Conservation (phyloP, 2,113 vertebrate species). For the Paradoxurus hermaphroditus region DNA sequence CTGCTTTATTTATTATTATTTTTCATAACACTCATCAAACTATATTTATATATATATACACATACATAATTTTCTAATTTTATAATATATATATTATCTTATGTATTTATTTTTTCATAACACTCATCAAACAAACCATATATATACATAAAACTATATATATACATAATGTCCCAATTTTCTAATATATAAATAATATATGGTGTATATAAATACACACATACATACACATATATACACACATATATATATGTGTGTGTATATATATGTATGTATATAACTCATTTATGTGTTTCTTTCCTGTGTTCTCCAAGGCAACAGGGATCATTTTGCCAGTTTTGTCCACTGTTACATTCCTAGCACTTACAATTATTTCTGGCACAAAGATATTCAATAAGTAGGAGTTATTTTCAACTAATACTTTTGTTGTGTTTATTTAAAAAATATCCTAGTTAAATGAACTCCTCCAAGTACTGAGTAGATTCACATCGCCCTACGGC, state of each 20-base stretch:
- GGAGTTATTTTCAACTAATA: neutral
- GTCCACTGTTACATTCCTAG: neutral
- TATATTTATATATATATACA: too few relatives aligned
- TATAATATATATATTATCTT: neutral
- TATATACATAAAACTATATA: too few relatives aligned
- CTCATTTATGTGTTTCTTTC: neutral
- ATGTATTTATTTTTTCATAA: neutral
- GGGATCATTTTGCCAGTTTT: neutral
- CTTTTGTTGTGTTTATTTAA: neutral
- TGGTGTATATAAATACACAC: neutral
- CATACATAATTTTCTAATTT: neutral
- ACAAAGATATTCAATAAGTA: neutral
- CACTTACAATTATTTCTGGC: neutral
- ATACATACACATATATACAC: neutral
- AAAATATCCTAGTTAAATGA: neutral
- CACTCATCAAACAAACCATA: neutral
- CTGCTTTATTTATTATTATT: neutral
- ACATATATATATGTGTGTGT: neutral
- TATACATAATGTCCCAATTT: neutral
- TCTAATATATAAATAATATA: neutral
- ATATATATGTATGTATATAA: neutral
- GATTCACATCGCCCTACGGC: neutral
- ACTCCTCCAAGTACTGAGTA: neutral
- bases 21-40: neutral
- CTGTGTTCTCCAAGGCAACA: neutral